Base-by-base conservation (phyloP, 1,140 invertebrate genomes). In the Drosophila sucinea region DNA sequence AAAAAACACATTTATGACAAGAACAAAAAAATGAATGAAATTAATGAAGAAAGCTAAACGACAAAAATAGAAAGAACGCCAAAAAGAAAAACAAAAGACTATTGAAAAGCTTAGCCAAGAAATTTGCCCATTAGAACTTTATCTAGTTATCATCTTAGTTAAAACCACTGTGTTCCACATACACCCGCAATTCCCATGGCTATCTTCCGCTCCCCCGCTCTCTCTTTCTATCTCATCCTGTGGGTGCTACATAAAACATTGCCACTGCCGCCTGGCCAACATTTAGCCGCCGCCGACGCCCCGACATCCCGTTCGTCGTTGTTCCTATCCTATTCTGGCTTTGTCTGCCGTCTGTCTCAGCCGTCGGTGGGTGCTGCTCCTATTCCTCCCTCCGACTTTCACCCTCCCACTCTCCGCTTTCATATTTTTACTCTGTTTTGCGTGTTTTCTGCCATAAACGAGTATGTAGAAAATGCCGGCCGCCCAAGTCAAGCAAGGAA, bases 201-300 rank as follows among this genome's bases (percentile, higher is more conserved):
- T 83, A 65, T 76, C 60, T 73, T 69, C 54, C 35, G 11, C 11
- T 23, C 10, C 17, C 23, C 17, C n/a, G 35, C 5, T n/a, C 5
- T 23, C 67, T 60, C 23, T n/a, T 10, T n/a, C 23, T 5, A 8
- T 27, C 17, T 25, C 5, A 7, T 51, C 25, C 38, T 58, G 75
- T 83, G 82, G 67, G 74, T 71, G 70, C 70, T 78, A 70, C 67
- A 86, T 87, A 78, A 87, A 86, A 76, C 79, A 86, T 79, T 79
- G 71, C 75, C 75, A 68, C 66, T 40, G 56, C 72, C 60, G 72
- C 75, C 55, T 62, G 75, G 74, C 84, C 83, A 79, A 69, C 82
- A 82, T 86, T 85, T 86, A 81, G 78, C 77, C 78, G 74, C 66
- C 67, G 51, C 32, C 44, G 44, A 27, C 44, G 23, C 25, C 23